Percentiles rank a stretch among this genome's conserved stretches.
Evolutionary conservation across 2,113 vertebrate species (phyloP).

Genomic region (Pterocles gutturalis): DNA sequence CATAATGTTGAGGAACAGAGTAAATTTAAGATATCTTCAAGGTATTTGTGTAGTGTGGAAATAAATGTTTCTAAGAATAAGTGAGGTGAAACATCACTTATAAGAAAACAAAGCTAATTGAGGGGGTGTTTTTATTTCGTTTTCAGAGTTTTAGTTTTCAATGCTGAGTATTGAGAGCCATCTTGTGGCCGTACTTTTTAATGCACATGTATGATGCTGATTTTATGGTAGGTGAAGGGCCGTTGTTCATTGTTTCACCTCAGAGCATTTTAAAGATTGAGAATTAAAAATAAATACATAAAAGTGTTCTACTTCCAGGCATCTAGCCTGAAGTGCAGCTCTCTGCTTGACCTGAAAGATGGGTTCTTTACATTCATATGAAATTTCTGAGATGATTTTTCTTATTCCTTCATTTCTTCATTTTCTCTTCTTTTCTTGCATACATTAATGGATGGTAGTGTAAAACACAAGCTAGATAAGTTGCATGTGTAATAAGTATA

Average conservation of each 20-base stretch:
- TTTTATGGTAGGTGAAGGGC: not conserved
- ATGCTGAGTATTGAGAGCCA: slow-evolving; percentile 69
- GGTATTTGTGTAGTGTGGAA: not conserved
- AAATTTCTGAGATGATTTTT: not conserved
- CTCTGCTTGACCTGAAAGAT: not conserved
- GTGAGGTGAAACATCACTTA: not conserved
- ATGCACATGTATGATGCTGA: not conserved
- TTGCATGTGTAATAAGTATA: not conserved
- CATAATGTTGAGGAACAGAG: not conserved
- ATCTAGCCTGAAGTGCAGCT: not conserved
- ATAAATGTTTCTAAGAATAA: not conserved
- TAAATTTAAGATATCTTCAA: not conserved
- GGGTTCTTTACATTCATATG: not conserved
- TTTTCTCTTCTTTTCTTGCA: not conserved
- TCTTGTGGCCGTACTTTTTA: slow-evolving; percentile 53
- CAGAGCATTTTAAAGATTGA: not conserved
- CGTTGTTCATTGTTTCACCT: not conserved
- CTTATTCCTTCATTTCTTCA: not conserved
- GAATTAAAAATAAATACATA: not conserved
- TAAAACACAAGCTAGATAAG: not conserved
- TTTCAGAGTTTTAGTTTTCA: not conserved
- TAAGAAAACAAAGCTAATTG: not conserved
- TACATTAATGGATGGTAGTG: not conserved
- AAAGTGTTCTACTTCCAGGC: rapidly evolving
- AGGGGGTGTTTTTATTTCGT: not conserved